Base-by-base conservation (phyloP, 2,888 invertebrate genomes). In the Drosophila fungiperda region DNA sequence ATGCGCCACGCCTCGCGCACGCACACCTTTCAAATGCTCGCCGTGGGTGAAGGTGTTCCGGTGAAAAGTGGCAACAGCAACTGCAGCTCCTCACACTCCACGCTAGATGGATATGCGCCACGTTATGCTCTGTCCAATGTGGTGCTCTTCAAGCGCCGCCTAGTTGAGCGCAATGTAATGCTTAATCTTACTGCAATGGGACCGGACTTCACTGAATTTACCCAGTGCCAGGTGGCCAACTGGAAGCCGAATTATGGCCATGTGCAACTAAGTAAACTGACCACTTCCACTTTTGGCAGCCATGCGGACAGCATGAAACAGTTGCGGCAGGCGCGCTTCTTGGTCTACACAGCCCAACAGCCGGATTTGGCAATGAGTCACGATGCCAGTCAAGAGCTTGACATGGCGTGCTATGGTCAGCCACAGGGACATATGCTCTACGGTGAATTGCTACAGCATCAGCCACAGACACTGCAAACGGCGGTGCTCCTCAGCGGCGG, bases 331-430 rank as follows among this genome's bases (percentile, higher is more conserved):
- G 94, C 94, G 72, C 83, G 96, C 57, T 92, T 96, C 60, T 90
- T 96, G 35, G 93, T 94, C 35, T 96, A 95, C 90, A 94, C 95
- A 0, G 95, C 96, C 5, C 95, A 95, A 84, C 94, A 95, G 84
- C 95, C 96, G 7, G 94, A 94, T 59, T 91, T 94, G 57, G 94
- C 95, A 73, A 89, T 92, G 85, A 87, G 89, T 35, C 91, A 91
- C 80, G 90, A 92, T 62, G 82, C 78, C 20, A 80, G 78, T 36
- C 77, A 77, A 26, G 89, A 90, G 53, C 73, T 90, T 68, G 90
- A 89, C 65, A 89, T 89, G 82, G 83, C 82, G 17, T 68, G 80
- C 67, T 91, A 84, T 57, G 91, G 91, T 0, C 89, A 83, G 52
- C 87, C 82, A 0, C 82, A 79, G 35, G 93, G 92, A 3, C 82